Base-by-base conservation (phyloP, 2,888 invertebrate species). In the Liodrosophila aerea region DNA sequence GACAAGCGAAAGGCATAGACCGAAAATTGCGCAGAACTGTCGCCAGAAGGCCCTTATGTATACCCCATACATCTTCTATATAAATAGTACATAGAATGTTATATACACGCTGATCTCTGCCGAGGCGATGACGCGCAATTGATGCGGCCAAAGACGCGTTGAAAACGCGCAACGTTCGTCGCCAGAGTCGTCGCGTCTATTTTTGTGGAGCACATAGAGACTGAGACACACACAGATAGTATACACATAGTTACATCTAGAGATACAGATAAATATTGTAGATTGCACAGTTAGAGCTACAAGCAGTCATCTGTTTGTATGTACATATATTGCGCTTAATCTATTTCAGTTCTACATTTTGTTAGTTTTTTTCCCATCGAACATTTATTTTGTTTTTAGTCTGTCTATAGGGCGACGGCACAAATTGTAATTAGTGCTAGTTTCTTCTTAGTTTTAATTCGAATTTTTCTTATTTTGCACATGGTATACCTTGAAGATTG, bases 101-200 rank as follows among this genome's bases (percentile, higher is more conserved):
- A 73, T 75, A 46, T 73, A 64, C 5, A 22, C 22, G 22, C 39
- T 59, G 62, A 29, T 34, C 30, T 16, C 18, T 41, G 31, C 16
- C 54, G 53, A 58, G 66, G 69, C 73, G 86, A 82, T 86, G 82
- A 87, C 78, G 87, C 82, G 77, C 85, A 85, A 86, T 87, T 86
- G 82, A 86, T 69, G 86, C 82, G 73, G 56, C 66, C 70, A 84
- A 84, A 81, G 84, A 81, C 76, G 81, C 81, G 81, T 81, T 81
- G 78, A 81, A 84, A 84, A 64, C 73, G 64, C 71, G 69, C 54
- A 41, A 64, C 52, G 43, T 15, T 50, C 58, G 69, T 61, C 64
- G 51, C 68, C 40, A 46, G 11, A 15, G 18, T n/a, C 61, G 75
- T 68, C 76, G 59, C 62, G 40, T 80, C 83, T 78, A 78, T 78